phyloP scores from a whole-genome alignment of 2,113 vertebrate genomes.

The Probosciger aterrimus region DNA sequence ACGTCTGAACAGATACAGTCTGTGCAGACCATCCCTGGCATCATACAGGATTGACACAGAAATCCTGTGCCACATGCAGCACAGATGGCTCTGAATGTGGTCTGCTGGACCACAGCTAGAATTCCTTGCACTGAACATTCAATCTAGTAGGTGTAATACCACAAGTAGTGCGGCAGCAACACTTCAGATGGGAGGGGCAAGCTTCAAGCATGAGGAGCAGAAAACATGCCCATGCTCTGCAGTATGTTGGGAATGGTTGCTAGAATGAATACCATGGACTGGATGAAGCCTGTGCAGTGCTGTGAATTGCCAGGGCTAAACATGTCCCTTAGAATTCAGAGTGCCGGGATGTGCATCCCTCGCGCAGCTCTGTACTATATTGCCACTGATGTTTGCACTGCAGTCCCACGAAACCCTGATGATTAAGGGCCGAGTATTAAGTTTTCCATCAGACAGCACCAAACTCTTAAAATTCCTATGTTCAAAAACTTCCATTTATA shows the following conservation, averaged over 20 bases:
- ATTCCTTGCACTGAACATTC: background rate
- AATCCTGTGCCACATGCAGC: background rate
- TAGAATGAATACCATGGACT: background rate
- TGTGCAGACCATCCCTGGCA: background rate
- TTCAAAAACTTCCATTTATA: background rate
- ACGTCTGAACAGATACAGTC: background rate
- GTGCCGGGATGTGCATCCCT: background rate
- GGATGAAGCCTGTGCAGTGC: background rate
- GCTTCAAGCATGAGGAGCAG: background rate
- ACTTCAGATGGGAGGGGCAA: background rate
- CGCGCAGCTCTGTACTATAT: accelerated
- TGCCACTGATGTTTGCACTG: background rate
- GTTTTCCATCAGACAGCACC: background rate
- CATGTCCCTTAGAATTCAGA: background rate
- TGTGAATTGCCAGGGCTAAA: background rate
- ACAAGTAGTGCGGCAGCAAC: background rate
- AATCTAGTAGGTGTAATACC: background rate
- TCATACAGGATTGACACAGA: background rate
- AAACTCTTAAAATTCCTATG: background rate
- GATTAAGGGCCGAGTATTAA: background rate
- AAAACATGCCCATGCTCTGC: background rate
- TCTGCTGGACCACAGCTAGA: background rate
- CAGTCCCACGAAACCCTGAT: background rate
- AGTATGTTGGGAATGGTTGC: background rate
- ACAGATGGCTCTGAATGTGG: background rate